These are phyloP conservation scores for Bombus breviceps DNA, from an alignment of 1,140 invertebrate species.

Conservation along the genomic window DNA sequence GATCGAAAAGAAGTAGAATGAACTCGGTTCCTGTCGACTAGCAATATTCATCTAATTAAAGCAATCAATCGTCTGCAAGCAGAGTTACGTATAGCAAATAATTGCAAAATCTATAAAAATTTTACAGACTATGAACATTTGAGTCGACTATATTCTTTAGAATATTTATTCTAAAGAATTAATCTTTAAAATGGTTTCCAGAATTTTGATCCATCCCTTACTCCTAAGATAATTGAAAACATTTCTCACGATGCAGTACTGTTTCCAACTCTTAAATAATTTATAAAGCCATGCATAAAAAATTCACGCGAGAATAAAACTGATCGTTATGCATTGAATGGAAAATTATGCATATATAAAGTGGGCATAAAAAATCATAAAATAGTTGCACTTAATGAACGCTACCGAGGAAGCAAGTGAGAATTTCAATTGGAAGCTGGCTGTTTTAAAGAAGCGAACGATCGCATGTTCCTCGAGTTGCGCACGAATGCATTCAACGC, in stretches of 20 bases:
- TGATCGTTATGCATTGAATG: background rate
- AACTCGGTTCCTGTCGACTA: background rate
- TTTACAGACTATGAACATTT: background rate
- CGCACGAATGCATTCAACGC: conserved; percentile 9
- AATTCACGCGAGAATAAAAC: background rate
- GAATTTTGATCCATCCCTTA: background rate
- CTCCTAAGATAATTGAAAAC: background rate
- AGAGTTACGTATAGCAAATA: background rate
- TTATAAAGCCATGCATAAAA: too few species aligned
- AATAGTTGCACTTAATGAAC: background rate
- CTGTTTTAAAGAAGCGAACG: background rate
- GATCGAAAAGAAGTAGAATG: background rate
- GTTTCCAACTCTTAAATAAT: background rate
- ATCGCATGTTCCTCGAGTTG: background rate
- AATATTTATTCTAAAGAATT: too few species aligned
- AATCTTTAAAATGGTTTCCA: background rate
- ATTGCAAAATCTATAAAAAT: too few species aligned
- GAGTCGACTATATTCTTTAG: background rate
- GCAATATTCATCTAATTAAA: background rate
- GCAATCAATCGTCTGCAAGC: background rate
- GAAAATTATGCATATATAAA: background rate
- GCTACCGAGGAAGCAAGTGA: too few species aligned
- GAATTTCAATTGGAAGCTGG: conserved; percentile 9
- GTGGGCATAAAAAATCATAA: too few species aligned
- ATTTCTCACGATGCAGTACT: background rate